Percentiles rank a stretch among this genome's conserved stretches.
These are phyloP conservation scores for Cyrtodaria siliqua DNA, from an alignment of 2,888 invertebrate genomes.

Conservation along the genomic window DNA sequence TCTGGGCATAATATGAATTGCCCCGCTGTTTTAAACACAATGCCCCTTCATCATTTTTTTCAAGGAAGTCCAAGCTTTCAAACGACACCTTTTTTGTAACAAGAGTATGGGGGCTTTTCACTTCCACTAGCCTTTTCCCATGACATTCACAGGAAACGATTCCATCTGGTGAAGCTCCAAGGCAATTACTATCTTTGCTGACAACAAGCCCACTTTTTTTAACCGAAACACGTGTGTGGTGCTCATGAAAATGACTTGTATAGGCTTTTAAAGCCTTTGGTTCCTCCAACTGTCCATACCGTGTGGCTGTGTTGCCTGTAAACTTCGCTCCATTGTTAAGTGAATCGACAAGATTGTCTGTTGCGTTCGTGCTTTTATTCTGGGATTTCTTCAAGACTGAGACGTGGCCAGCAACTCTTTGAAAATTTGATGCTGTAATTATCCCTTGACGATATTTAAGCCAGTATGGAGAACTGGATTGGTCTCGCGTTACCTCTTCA, in stretches of 20 bases:
- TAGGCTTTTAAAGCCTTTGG: conserved; percentile 8
- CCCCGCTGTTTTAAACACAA: neutral
- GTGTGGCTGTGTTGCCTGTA: conserved; percentile 23
- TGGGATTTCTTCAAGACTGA: neutral
- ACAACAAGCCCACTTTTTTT: conserved; percentile 21
- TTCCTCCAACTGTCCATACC: conserved; percentile 24
- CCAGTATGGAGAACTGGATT: conserved; percentile 5
- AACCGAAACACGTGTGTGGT: neutral
- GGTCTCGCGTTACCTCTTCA: too few species aligned
- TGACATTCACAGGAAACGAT: conserved; percentile 25
- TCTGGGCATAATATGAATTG: conserved; percentile 23
- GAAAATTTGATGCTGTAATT: conserved; percentile 10
- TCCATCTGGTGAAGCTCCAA: conserved; percentile 31
- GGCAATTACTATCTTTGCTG: neutral
- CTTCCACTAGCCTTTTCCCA: conserved; percentile 16
- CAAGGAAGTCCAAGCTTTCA: conserved; percentile 11
- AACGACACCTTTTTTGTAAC: neutral
- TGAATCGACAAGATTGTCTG: conserved; percentile 11
- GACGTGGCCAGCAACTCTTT: neutral
- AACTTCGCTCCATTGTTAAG: conserved; percentile 8
- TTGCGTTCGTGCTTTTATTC: neutral
- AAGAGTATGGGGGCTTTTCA: conserved; percentile 26
- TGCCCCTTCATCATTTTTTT: neutral
- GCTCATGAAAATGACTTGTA: too few species aligned
- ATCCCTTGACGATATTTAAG: conserved; percentile 4